Evolutionary conservation across 2,797 vertebrate genomes (phyloP), one percentile per base, ranked within the genome.

Genomic region (Sorex maritimensis): DNA sequence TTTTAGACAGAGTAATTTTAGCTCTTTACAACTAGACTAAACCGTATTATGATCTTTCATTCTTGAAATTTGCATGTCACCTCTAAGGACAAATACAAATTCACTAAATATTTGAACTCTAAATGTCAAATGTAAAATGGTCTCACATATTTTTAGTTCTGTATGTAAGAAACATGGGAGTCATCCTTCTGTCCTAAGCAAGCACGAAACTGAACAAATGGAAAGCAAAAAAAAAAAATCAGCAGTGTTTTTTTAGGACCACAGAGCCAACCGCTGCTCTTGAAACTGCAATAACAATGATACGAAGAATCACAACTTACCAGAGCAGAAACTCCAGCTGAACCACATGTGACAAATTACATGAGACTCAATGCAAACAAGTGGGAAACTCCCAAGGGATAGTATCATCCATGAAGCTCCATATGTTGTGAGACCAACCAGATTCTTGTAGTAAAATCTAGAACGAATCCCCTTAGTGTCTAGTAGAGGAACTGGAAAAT

Each of bases 51-150:
- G 23, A 79, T 14, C 19, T 72, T 87, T 26, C 68, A 11, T 49
- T 80, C 90, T 93, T 69, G 30, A 93, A 55, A 55, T 81, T 12
- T 75, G 55, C 74, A 14, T 75, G 41, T 44, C 46, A 0, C 9
- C 28, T 28, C 67, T 58, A 67, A 26, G 79, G 44, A 67, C 5
- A 87, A 91, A 83, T 23, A 82, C 24, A 86, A 69, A 58, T 41
- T 52, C 24, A 41, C 19, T 72, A 46, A 49, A 58, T 73, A 15
- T 61, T 69, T 52, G 21, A 68, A 30, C 55, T 26, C 49, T 74
- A 28, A 44, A 61, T 63, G 34, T 52, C 34, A 69, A 69, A 26
- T 67, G 6, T 19, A 65, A 81, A 19, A 61, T 30, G 6, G 21
- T 30, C 34, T 28, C 26, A 34, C 11, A 11, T 23, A 79, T 73